A percentile compares a stretch with the other conserved stretches of the same genome.
Conservation (phyloP, 2,797 vertebrate genomes). For the Hafferia zeledoni region DNA sequence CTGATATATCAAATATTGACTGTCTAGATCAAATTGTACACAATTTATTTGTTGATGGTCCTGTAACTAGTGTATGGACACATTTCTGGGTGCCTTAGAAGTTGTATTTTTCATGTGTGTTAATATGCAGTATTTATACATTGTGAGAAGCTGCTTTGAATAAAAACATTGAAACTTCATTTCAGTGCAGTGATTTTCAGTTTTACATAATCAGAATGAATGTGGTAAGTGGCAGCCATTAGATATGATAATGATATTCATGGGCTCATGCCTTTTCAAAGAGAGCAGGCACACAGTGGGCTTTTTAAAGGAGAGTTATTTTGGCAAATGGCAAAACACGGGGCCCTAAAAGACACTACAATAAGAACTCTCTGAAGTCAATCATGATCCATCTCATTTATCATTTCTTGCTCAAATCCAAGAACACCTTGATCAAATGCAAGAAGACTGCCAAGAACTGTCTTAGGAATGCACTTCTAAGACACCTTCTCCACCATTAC, state of each 20-base stretch:
- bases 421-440: neutral
- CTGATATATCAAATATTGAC: conserved; percentile 80
- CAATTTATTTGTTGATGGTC: conserved; percentile 80
- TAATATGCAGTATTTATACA: conserved; percentile 87
- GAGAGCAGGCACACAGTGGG: neutral
- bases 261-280: neutral
- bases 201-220: neutral
- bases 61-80: conserved; percentile 84
- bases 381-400: neutral
- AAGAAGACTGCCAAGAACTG: neutral
- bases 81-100: conserved; percentile 94
- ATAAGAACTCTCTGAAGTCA: neutral
- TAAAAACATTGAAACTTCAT: conserved; percentile 86
- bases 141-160: conserved; percentile 90
- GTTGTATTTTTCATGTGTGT: conserved; percentile 90
- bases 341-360: neutral
- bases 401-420: neutral
- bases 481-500: neutral
- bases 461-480: neutral
- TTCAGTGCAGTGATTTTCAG: conserved; percentile 42
- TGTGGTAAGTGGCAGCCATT: neutral
- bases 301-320: neutral
- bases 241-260: neutral
- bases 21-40: conserved; percentile 82
- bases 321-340: neutral